Evolutionary conservation across 2,888 invertebrate genomes (phyloP).

Genomic region (Melipona bicolor): DNA sequence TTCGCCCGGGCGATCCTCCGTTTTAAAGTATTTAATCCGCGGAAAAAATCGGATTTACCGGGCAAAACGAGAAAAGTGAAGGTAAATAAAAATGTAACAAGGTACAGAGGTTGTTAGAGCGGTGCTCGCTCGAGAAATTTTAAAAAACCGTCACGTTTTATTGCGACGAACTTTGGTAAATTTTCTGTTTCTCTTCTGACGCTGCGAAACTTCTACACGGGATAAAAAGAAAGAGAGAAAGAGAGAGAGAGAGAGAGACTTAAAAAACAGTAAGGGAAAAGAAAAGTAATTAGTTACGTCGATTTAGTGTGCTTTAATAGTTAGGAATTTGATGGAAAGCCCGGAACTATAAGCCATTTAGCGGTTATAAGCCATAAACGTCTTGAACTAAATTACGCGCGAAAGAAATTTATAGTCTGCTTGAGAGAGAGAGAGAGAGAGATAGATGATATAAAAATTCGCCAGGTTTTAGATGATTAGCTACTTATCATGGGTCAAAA

Average conservation of each 20-base stretch:
- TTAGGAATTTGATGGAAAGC: neutral
- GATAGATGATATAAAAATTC: neutral
- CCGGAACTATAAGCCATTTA: neutral
- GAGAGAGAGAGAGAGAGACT: neutral
- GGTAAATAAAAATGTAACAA: slow-evolving; percentile 41
- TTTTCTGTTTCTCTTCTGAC: neutral
- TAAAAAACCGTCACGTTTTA: neutral
- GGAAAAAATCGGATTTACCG: slow-evolving; percentile 30
- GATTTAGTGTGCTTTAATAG: neutral
- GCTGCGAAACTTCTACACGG: neutral
- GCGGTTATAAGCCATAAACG: neutral
- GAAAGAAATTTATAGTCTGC: neutral
- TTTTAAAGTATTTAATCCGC: slow-evolving; percentile 32
- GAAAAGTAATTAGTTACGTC: neutral
- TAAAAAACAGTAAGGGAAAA: neutral
- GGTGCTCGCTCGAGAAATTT: neutral
- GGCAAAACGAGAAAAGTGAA: too few species aligned
- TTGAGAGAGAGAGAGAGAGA: too few species aligned
- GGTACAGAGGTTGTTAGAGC: slow-evolving; percentile 11
- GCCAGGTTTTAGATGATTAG: too few species aligned
- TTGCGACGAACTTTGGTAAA: slow-evolving; percentile 8
- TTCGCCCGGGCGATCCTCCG: neutral
- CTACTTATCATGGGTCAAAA: too few species aligned
- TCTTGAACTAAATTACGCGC: neutral
- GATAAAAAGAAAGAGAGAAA: too few species aligned